Base-by-base conservation (phyloP, 2,888 invertebrate species). In the Abrostola tripartita region DNA sequence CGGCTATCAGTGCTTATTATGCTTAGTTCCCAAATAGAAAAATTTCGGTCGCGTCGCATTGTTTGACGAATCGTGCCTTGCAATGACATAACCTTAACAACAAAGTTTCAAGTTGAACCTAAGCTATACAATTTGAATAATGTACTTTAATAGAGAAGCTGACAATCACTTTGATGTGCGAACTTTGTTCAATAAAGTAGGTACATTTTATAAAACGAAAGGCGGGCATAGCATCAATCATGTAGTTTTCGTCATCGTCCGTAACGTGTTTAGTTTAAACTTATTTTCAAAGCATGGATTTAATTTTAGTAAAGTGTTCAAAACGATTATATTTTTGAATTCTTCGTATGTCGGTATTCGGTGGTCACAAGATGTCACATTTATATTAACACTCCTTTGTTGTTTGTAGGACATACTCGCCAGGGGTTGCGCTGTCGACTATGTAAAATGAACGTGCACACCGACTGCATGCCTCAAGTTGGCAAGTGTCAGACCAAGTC, bases 401-500 rank as follows among this genome's bases (percentile, higher is more conserved):
- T 59, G 62, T 68, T 64, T 42, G 5, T 78, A 98, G 98, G 98
- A 65, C 98, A 98, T 92, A 98, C 98, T 58, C 96, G 98, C 52
- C 98, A 98, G 92, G 98, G 98, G 12, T 93, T 98, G 61, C 97
- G 98, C 74, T 98, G 98, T 90, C 96, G 98, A 61, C 96, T 98
- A 73, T 98, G 98, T 92, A 98, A 98, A 92, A 96, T 97, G 93
- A 98, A 98, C 91, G 97, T 98, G 60, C 98, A 98, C 92, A 96
- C 97, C 51, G 98, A 98, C 90, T 98, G 98, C 92, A 96, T 97
- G 91, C 96, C 97, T 10, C 96, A 97, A 82, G 96, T 97, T 14
- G 96, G 96, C 67, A 97, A 97, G 86, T 98, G 98, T 88, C 98
- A 98, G 87, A 97, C 97, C 12, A 98, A 98, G 90, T 97, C 97